A percentile compares a stretch with the other conserved stretches of the same genome.
Conservation (phyloP, 1,140 invertebrate species). For the Papilio glaucus region DNA sequence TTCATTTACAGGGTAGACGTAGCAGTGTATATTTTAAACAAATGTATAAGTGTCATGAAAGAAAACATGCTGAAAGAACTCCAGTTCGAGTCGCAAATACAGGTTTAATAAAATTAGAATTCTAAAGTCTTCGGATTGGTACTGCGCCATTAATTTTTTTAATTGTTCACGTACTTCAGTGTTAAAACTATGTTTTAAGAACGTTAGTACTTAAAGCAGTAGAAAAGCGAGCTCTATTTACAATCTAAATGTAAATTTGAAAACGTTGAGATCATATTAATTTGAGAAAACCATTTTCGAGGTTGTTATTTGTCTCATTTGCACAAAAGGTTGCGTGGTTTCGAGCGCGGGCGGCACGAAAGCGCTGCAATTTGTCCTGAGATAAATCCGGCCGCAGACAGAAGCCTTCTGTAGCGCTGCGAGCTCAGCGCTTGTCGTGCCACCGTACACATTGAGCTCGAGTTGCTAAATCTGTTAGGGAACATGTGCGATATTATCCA, state of each 20-base stretch:
- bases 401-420: constrained; percentile 62
- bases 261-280: constrained; percentile 57
- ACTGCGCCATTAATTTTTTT: no score
- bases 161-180: not conserved
- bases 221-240: not conserved
- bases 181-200: not conserved
- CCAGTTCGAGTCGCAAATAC: no score
- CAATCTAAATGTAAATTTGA: constrained; percentile 42
- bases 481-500: not conserved
- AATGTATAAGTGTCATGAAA: no score
- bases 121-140: no score
- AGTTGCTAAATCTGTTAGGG: not conserved
- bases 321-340: constrained; percentile 57
- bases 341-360: constrained; percentile 42
- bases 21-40: no score
- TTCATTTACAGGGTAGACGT: no score
- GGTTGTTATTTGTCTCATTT: constrained; percentile 63
- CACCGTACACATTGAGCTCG: not conserved
- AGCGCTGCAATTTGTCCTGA: constrained; percentile 69
- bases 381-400: constrained; percentile 73
- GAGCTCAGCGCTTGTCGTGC: constrained; percentile 48
- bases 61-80: no score
- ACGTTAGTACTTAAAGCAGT: not conserved
- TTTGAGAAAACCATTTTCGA: constrained; percentile 57
- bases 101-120: no score